Percentiles rank a stretch among this genome's conserved stretches.
Evolutionary conservation across 2,113 vertebrate genomes (phyloP).

Genomic region (Burhinus bistriatus): DNA sequence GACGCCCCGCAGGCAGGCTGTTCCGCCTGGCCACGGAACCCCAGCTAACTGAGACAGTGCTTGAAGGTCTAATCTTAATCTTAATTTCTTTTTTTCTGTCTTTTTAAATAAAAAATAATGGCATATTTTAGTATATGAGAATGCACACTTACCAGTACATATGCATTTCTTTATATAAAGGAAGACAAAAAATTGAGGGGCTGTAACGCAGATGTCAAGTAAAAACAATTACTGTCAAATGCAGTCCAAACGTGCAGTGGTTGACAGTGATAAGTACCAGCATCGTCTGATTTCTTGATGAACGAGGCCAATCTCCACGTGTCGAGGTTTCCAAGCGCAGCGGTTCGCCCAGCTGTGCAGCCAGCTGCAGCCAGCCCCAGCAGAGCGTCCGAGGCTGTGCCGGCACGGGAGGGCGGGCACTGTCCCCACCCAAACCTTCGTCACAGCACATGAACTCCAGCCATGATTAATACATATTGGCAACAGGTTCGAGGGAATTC

Average conservation of each 20-base stretch:
- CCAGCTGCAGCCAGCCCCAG: neutral
- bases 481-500: neutral
- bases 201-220: neutral
- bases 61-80: neutral
- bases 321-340: accelerated
- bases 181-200: neutral
- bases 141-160: neutral
- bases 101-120: neutral
- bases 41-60: neutral
- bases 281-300: accelerated
- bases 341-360: neutral
- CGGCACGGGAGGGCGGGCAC: no score
- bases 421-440: neutral
- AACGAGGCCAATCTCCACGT: accelerated
- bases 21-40: accelerated
- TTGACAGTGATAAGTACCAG: neutral
- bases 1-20: neutral
- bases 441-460: accelerated
- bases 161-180: neutral
- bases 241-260: accelerated
- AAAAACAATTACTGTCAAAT: neutral
- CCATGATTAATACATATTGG: accelerated
- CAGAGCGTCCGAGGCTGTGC: no score
- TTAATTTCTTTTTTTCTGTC: neutral
- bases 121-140: neutral